These are phyloP conservation scores for Rhabdornis inornatus DNA, from an alignment of 2,113 vertebrate species.

Conservation along the genomic window DNA sequence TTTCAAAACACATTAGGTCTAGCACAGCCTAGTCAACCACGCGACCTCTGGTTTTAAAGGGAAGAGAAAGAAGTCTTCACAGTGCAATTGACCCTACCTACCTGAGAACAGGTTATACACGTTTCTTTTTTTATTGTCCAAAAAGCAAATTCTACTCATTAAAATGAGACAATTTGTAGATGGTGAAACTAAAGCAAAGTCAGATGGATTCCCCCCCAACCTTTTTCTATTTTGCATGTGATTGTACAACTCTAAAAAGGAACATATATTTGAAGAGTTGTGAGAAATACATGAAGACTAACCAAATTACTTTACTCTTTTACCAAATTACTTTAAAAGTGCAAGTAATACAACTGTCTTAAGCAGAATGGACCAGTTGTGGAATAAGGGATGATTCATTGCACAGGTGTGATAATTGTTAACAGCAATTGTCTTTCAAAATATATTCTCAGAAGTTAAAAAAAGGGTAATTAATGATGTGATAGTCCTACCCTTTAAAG, in stretches of 20 bases:
- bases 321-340: neutral
- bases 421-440: slow-evolving; percentile 12
- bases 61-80: neutral
- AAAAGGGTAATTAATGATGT: neutral
- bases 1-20: neutral
- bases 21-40: neutral
- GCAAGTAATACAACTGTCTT: neutral
- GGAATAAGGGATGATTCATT: neutral
- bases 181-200: neutral
- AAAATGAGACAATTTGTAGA: neutral
- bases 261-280: neutral
- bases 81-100: neutral
- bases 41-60: neutral
- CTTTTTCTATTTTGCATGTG: neutral
- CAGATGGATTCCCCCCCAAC: neutral
- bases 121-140: neutral
- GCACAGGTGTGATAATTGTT: neutral
- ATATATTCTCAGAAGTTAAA: slow-evolving; percentile 27
- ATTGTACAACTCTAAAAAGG: neutral
- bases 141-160: neutral
- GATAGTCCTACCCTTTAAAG: slow-evolving; percentile 35
- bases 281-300: neutral
- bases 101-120: neutral
- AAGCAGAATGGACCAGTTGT: neutral
- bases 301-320: neutral